A percentile compares a stretch with the other conserved stretches of the same genome.
Conservation (phyloP, 2,797 vertebrate genomes). For the Coregonus ussuriensis region DNA sequence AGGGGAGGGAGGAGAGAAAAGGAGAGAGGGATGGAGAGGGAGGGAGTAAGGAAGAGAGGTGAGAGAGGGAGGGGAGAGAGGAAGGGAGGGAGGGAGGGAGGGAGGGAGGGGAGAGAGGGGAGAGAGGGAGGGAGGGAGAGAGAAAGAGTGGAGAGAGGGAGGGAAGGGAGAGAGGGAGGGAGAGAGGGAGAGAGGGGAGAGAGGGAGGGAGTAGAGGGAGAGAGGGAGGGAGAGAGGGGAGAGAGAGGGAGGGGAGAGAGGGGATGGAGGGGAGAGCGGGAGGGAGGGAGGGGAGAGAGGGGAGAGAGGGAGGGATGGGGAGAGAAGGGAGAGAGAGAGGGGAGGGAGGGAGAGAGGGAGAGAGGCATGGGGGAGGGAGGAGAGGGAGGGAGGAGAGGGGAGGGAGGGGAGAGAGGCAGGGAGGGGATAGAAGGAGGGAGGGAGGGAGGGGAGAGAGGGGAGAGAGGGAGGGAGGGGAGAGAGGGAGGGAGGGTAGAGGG, state of each 20-base stretch:
- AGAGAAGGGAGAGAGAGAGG: no score
- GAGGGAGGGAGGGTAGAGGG: neutral
- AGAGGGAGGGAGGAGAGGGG: neutral
- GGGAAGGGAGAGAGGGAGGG: neutral
- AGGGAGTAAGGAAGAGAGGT: rapidly evolving
- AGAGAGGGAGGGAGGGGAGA: neutral
- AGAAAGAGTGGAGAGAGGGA: neutral
- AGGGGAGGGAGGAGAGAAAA: neutral
- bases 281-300: no score
- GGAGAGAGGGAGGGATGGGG: no score
- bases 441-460: neutral
- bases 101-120: neutral
- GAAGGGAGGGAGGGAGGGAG: neutral
- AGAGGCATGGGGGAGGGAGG: neutral
- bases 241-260: neutral
- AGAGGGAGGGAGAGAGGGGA: neutral
- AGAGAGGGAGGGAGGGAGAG: neutral
- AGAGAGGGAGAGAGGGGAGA: neutral
- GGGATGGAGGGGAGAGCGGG: neutral
- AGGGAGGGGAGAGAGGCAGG: neutral
- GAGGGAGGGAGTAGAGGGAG: neutral
- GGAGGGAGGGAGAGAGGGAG: no score
- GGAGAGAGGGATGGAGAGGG: neutral
- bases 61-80: neutral
- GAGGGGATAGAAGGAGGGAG: neutral